Evolutionary conservation across 2,888 invertebrate species (phyloP).

Genomic region (Bellardia bayeri): DNA sequence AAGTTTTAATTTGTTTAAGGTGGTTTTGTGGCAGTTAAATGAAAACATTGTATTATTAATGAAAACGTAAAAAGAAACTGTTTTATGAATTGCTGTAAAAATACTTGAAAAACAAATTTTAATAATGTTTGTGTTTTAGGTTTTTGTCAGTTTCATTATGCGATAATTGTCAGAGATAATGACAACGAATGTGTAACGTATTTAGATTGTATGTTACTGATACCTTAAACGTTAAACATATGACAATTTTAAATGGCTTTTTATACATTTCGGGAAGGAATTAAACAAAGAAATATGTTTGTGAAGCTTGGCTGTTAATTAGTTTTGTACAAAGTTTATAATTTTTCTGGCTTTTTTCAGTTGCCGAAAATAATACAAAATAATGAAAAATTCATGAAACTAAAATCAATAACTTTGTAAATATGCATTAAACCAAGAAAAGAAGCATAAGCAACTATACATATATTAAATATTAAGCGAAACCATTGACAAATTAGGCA

Average conservation of each 20-base stretch:
- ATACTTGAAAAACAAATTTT: conserved; percentile 58
- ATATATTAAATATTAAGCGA: background rate
- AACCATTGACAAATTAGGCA: background rate
- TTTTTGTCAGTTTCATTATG: conserved; percentile 44
- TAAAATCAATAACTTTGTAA: too few species aligned
- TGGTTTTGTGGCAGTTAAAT: background rate
- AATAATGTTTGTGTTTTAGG: conserved; percentile 48
- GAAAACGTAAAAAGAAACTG: background rate
- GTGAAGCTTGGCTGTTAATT: background rate
- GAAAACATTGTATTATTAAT: conserved; percentile 20
- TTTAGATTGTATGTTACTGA: conserved; percentile 13
- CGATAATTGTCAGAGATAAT: conserved; percentile 58
- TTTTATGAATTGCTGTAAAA: conserved; percentile 63
- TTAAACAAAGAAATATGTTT: conserved; percentile 14
- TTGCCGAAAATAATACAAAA: too few species aligned
- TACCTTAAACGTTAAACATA: conserved; percentile 29
- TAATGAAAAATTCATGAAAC: too few species aligned
- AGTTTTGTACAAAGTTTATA: background rate
- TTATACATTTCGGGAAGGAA: background rate
- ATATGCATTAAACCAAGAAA: background rate
- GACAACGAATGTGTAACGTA: background rate
- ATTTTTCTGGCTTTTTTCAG: too few species aligned
- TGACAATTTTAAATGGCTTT: background rate
- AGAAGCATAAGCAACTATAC: background rate
- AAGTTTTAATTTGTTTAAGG: background rate